phyloP scores from a whole-genome alignment of 2,797 vertebrate genomes.

The Mus spretus region DNA sequence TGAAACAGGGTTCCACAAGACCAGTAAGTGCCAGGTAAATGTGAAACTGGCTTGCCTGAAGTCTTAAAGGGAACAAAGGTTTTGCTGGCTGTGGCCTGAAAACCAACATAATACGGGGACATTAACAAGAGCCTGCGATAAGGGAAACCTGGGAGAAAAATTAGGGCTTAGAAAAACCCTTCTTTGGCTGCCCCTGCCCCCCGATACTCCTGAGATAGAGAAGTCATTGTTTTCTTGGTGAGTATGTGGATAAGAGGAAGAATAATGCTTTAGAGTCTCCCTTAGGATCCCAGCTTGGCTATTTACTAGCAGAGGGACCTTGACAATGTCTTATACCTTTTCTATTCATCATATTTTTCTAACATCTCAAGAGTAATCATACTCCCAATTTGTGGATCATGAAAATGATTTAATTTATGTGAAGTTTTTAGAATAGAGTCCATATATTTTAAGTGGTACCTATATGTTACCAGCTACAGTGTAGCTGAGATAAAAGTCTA shows the following conservation, averaged over 20 bases:
- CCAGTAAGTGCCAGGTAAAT: not conserved
- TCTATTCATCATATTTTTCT: not conserved
- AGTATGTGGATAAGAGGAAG: not conserved
- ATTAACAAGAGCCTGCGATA: not conserved
- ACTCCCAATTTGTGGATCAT: not conserved
- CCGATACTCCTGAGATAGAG: not conserved
- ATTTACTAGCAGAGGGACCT: not conserved
- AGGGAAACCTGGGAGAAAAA: not conserved
- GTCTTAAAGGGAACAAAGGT: not conserved
- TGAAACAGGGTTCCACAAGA: not conserved
- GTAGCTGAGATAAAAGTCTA: not conserved
- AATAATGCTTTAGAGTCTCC: not conserved
- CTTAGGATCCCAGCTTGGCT: not conserved
- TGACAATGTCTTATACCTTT: not conserved
- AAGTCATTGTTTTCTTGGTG: not conserved
- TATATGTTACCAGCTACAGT: not conserved
- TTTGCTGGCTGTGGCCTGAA: not conserved
- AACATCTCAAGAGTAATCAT: not conserved
- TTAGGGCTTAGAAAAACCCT: not conserved
- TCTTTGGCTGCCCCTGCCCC: too few species aligned
- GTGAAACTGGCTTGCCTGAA: not conserved
- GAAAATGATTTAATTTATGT: slow-evolving; percentile 3
- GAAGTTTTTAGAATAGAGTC: not conserved
- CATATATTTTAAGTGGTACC: not conserved
- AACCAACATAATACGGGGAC: not conserved